phyloP scores from a whole-genome alignment of 2,113 vertebrate genomes.

The Bufo gargarizans region DNA sequence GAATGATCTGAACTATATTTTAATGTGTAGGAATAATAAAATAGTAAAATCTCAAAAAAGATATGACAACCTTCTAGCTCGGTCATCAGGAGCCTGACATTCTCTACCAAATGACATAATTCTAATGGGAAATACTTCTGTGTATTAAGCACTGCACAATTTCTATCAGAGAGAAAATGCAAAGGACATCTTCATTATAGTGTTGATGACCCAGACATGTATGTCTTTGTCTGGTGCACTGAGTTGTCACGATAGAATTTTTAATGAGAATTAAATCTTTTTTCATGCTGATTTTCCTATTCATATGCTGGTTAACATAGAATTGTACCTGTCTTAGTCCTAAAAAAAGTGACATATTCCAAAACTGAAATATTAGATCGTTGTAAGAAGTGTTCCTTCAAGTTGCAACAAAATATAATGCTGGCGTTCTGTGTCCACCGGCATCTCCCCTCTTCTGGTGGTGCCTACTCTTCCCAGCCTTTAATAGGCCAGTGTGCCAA shows the following conservation, averaged over 20 bases:
- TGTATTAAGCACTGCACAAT: neutral
- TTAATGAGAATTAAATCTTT: neutral
- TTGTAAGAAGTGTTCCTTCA: neutral
- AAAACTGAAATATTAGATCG: neutral
- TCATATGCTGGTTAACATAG: neutral
- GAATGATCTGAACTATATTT: neutral
- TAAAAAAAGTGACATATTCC: neutral
- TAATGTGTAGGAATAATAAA: neutral
- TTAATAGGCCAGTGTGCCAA: too few species aligned
- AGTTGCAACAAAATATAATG: too few species aligned
- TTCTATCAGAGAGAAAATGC: neutral
- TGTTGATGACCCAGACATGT: neutral
- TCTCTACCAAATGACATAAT: slow-evolving; percentile 7
- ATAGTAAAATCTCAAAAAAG: neutral
- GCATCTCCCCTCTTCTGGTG: too few species aligned
- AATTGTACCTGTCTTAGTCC: neutral
- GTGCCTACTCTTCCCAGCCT: too few species aligned
- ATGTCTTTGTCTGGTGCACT: neutral
- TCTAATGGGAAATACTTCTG: neutral
- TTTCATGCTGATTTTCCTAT: neutral
- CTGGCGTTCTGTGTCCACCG: too few species aligned
- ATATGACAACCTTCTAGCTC: neutral
- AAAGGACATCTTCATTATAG: slow-evolving; percentile 2
- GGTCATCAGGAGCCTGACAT: neutral
- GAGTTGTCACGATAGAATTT: neutral